These are phyloP conservation scores for Labeo calbasu DNA, from an alignment of 2,797 vertebrate species.

Conservation along the genomic window DNA sequence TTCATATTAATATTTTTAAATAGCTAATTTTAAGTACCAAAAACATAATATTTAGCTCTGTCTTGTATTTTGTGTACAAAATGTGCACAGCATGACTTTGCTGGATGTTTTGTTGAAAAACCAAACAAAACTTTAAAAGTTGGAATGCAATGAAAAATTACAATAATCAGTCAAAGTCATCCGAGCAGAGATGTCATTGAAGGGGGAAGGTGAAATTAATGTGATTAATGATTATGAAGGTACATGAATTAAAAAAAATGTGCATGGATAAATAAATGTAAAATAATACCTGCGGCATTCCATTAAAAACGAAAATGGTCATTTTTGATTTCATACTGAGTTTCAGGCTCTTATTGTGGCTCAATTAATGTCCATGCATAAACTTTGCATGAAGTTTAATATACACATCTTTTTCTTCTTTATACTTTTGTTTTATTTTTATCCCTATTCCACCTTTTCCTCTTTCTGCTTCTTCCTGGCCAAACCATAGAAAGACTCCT, in stretches of 20 bases:
- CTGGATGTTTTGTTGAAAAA: not conserved
- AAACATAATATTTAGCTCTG: not conserved
- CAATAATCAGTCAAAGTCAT: not conserved
- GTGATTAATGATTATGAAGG: not conserved
- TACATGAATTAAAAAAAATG: not conserved
- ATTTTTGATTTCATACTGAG: not conserved
- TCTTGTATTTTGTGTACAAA: not conserved
- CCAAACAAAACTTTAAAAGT: not conserved
- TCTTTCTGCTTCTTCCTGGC: not conserved
- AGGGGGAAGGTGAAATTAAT: not conserved
- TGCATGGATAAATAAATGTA: not conserved
- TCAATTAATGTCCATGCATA: not conserved
- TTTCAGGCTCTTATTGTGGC: not conserved
- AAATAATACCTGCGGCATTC: not conserved
- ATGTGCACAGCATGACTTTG: not conserved
- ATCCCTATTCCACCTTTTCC: not conserved
- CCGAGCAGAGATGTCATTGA: not conserved
- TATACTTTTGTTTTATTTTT: not conserved
- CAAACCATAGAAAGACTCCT: slow-evolving; percentile 8
- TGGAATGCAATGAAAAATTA: not conserved
- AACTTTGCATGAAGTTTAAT: not conserved
- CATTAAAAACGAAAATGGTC: not conserved
- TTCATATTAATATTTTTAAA: not conserved
- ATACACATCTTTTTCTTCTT: not conserved
- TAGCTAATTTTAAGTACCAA: not conserved